Evolutionary conservation across 1,140 invertebrate species (phyloP), one percentile per base, ranked within the genome.

Genomic region (Drosophila seguyi): DNA sequence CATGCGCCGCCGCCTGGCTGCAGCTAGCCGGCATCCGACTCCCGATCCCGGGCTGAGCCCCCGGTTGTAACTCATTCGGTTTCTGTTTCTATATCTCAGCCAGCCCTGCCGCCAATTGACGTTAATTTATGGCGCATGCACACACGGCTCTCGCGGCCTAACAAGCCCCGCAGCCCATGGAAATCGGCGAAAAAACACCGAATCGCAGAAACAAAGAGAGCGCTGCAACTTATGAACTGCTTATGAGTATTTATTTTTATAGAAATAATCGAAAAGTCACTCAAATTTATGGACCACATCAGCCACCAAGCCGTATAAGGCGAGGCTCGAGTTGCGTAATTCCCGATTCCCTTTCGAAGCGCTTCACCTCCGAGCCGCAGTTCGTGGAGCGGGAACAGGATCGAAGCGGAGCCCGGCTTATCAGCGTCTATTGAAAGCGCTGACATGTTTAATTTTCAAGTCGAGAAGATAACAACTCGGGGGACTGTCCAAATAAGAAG

Each of bases 241-340:
- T 88, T 87, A 88, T 88, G 76, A 88, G 76, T 88, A 84, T 87
- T 88, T 87, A 87, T 88, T 88, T 85, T 72, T 88, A 79, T 90
- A 90, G 77, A 87, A 87, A 88, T 87, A 80, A 88, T 87, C 83
- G 87, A 81, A 83, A 66, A 80, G 76, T 58, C 83, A 81, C 61
- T 69, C 81, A 90, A 85, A 85, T 81, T 88, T 88, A 90, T 90
- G 81, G 74, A 79, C 75, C 81, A 71, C 34, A 58, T 57, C 82
- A 57, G 18, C 50, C 36, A 56, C 39, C 59, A 71, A 59, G 62
- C 56, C 53, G 16, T 41, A 81, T 42, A 81, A 73, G 69, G 69
- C 68, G 52, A 53, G 63, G 72, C 69, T 53, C 27, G 41, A 41
- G 41, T 74, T 68, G 75, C 68, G 74, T 77, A 77, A 78, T 77